phyloP scores from a whole-genome alignment of 2,113 vertebrate genomes.

The Eleginops maclovinus region DNA sequence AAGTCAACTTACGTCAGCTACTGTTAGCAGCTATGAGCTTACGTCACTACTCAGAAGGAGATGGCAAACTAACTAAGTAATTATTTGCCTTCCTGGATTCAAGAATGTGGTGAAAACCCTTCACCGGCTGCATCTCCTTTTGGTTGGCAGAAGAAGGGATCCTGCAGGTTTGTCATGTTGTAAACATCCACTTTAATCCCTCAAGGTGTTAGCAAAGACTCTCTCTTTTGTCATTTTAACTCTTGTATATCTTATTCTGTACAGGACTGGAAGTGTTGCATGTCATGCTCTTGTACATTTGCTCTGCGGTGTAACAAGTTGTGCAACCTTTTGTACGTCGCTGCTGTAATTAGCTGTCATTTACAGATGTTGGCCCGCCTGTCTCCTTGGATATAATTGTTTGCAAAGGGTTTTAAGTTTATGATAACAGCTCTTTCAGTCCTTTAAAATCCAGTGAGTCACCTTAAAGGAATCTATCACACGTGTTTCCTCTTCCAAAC shows the following conservation, averaged over 20 bases:
- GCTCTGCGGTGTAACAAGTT: not conserved
- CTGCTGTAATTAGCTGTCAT: not conserved
- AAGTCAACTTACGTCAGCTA: slow-evolving; percentile 15
- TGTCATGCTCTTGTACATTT: not conserved
- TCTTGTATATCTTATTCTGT: too few species aligned
- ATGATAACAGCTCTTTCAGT: slow-evolving; percentile 5
- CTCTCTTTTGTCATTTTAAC: not conserved
- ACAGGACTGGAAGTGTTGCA: too few species aligned
- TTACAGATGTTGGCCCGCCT: not conserved
- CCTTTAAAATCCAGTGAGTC: slow-evolving; percentile 27
- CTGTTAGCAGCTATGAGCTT: not conserved
- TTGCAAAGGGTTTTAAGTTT: slow-evolving; percentile 1
- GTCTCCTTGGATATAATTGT: not conserved
- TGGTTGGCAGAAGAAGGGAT: not conserved
- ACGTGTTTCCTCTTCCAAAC: slow-evolving; percentile 13
- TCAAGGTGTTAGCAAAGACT: not conserved
- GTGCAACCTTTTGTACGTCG: not conserved
- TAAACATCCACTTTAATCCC: not conserved
- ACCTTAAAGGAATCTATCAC: slow-evolving; percentile 3
- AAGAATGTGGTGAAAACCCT: not conserved
- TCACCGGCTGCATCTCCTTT: not conserved
- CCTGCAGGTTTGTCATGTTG: not conserved
- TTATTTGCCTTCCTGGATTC: not conserved
- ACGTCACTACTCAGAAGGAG: not conserved
- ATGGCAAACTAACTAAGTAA: not conserved